These are phyloP conservation scores for Illadopsis cleaveri DNA, from an alignment of 2,113 vertebrate genomes.

Conservation along the genomic window DNA sequence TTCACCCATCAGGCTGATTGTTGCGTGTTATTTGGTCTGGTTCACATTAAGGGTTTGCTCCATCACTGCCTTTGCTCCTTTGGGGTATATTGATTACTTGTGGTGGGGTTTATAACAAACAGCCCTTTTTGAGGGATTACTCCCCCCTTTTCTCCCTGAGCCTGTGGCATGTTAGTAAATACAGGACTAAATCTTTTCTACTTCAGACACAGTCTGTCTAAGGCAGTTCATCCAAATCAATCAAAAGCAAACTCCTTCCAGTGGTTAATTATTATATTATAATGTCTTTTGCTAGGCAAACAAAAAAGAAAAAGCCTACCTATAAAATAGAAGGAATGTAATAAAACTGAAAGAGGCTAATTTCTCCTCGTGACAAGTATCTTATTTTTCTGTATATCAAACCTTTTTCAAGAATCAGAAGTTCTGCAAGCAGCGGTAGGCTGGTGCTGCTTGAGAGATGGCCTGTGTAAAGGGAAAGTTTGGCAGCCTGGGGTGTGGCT, in stretches of 20 bases:
- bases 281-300: conserved; percentile 9
- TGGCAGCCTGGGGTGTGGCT: neutral
- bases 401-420: neutral
- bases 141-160: neutral
- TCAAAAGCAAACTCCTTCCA: neutral
- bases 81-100: conserved; percentile 36
- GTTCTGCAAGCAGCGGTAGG: neutral
- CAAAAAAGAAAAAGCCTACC: neutral
- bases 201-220: neutral
- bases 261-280: neutral
- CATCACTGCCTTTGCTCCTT: conserved; percentile 1
- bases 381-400: neutral
- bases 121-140: neutral
- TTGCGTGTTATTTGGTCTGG: neutral
- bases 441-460: neutral
- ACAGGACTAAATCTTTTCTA: neutral
- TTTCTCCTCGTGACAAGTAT: conserved; percentile 15
- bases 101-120: conserved; percentile 38
- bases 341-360: neutral
- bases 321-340: neutral
- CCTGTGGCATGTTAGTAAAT: neutral
- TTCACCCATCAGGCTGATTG: conserved; percentile 49
- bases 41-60: conserved; percentile 51
- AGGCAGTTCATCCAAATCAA: neutral
- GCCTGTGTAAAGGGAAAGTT: neutral